Evolutionary conservation across 2,888 invertebrate genomes (phyloP), one percentile per base, ranked within the genome.

Genomic region (Synergus japonicus): DNA sequence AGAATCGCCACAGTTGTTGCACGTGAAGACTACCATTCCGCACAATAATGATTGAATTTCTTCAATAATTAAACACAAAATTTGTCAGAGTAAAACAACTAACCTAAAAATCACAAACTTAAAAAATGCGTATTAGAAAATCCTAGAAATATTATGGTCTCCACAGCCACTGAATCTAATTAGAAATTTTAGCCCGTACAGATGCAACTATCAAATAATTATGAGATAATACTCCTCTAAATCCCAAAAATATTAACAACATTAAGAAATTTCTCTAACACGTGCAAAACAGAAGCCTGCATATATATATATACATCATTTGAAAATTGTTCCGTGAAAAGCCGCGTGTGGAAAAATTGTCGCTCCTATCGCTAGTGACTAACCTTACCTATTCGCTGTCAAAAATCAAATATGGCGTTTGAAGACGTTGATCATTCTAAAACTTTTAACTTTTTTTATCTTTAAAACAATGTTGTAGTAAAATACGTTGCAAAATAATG

Each of bases 1-100:
- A 60, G 97, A 95, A 82, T 97, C 97, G 0, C 98, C 98, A 91
- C 99, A 99, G 86, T 96, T 94, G 87, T 97, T 96, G 92, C 99
- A 99, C 13, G 97, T 97, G 91, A 99, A 99, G 78, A 97, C 96
- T 65, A 99, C 99, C 99, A 99, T 99, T 41, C 49, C 12, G 67
- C 49, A 69, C 37, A 67, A 13, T 22, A 67, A 44, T 46, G n/a
- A 78, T 58, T 44, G 10, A 43, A 64, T 44, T 66, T 80, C n/a
- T n/a, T 22, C 44, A 46, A 54, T 15, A 60, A 73, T 54, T 73
- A 54, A 15, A 15, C 15, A 49, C 15, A 69, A 49, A 49, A 46
- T 15, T 12, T 15, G 9, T 15, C 8, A 8, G 37, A 54, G 10
- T 29, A 4, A n/a, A 54, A 9, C n/a, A 9, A 60, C 60, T 60